Evolutionary conservation across 2,888 invertebrate genomes (phyloP).

Genomic region (Hipparchia sbordonii): DNA sequence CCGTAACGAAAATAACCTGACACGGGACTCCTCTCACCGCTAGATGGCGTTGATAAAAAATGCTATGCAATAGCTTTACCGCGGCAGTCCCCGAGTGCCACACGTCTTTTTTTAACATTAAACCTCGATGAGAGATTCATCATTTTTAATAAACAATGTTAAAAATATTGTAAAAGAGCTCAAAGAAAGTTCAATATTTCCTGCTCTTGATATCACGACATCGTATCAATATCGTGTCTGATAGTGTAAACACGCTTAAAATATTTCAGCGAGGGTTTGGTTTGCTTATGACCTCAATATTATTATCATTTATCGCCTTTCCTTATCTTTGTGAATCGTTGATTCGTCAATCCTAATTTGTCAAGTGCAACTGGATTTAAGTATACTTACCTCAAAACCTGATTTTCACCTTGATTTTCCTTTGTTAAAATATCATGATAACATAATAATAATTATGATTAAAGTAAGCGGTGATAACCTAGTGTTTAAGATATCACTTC

Average conservation of each 20-base stretch:
- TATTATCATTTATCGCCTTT: conserved; percentile 16
- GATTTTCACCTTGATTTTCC: background rate
- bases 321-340: conserved; percentile 15
- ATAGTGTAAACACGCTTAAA: background rate
- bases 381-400: conserved; percentile 12
- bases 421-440: background rate
- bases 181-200: background rate
- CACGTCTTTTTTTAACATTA: too few species aligned
- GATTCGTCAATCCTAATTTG: conserved; percentile 8
- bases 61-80: too few species aligned
- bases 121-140: too few species aligned
- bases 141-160: background rate
- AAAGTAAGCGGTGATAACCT: too few species aligned
- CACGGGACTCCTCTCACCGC: too few species aligned
- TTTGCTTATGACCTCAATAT: conserved; percentile 7
- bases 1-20: too few species aligned
- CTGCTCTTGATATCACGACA: background rate
- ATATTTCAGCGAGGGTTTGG: conserved; percentile 7
- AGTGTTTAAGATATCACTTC: too few species aligned
- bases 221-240: background rate
- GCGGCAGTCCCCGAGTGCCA: too few species aligned
- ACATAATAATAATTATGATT: too few species aligned
- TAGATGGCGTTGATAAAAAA: too few species aligned
- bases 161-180: too few species aligned
- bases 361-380: conserved; percentile 9